Evolutionary conservation across 1,140 invertebrate species (phyloP).

Genomic region (Drosophila punjabiensis): DNA sequence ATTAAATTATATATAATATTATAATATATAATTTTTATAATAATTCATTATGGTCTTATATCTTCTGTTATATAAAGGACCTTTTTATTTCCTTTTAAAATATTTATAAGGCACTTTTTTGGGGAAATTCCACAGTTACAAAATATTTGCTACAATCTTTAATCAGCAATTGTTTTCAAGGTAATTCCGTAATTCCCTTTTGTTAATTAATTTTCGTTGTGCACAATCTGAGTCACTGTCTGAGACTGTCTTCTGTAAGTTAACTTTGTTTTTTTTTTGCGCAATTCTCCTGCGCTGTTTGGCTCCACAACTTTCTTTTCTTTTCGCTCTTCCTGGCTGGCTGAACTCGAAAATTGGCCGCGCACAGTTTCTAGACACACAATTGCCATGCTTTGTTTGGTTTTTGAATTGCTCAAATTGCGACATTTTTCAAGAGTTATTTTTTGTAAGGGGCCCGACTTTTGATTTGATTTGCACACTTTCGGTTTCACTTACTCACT

Average conservation of each 20-base stretch:
- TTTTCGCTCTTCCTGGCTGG: conserved; percentile 62
- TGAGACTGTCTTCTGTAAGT: conserved; percentile 11
- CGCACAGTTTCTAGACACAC: conserved; percentile 52
- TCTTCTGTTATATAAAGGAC: background rate
- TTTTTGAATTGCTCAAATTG: conserved; percentile 57
- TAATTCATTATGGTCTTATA: too few species aligned
- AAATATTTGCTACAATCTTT: background rate
- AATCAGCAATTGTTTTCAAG: background rate
- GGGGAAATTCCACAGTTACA: background rate
- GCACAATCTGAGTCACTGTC: conserved; percentile 36
- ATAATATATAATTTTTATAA: too few species aligned
- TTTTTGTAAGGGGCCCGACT: conserved; percentile 42
- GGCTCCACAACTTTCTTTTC: conserved; percentile 68
- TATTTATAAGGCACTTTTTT: background rate
- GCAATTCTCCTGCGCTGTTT: conserved; percentile 50
- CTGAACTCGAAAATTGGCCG: conserved; percentile 58
- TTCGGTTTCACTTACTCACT: conserved; percentile 60
- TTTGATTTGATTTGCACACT: conserved; percentile 73
- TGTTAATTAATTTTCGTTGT: background rate
- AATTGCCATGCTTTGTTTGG: conserved; percentile 67
- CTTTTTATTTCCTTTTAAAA: background rate
- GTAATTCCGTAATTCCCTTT: background rate
- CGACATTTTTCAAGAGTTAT: conserved; percentile 15
- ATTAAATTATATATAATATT: too few species aligned
- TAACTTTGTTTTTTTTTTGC: conserved; percentile 57